Evolutionary conservation across 2,797 vertebrate genomes (phyloP).

Genomic region (Phalloptychus januarius): DNA sequence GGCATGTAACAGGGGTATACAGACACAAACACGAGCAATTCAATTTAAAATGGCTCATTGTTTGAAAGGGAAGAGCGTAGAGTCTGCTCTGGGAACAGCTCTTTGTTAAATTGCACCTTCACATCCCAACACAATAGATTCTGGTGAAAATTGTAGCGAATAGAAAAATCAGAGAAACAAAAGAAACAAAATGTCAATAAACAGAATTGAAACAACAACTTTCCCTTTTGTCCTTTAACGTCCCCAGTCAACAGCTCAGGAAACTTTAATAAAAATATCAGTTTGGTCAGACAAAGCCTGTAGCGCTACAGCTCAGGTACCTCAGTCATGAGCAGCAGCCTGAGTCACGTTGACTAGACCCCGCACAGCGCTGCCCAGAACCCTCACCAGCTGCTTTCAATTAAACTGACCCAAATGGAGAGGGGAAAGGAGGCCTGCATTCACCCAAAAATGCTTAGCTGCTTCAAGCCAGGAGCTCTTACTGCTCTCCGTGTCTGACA

Average conservation of each 20-base stretch:
- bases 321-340: slow-evolving; percentile 33
- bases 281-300: slow-evolving; percentile 46
- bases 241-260: slow-evolving; percentile 22
- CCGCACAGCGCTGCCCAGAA: slow-evolving; percentile 63
- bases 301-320: slow-evolving; percentile 58
- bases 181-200: slow-evolving; percentile 49
- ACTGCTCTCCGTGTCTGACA: slow-evolving; percentile 54
- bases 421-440: slow-evolving; percentile 47
- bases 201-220: slow-evolving; percentile 65
- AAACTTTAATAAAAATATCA: slow-evolving; percentile 46
- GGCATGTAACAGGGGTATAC: slow-evolving; percentile 13
- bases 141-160: slow-evolving; percentile 52
- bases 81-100: slow-evolving; percentile 39
- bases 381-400: slow-evolving; percentile 75
- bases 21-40: slow-evolving; percentile 28
- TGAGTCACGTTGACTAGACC: slow-evolving; percentile 66
- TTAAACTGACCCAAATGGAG: slow-evolving; percentile 65
- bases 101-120: slow-evolving; percentile 61
- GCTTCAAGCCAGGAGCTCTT: slow-evolving; percentile 58
- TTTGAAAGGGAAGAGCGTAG: slow-evolving; percentile 47
- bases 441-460: slow-evolving; percentile 59
- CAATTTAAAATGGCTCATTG: slow-evolving; percentile 43
- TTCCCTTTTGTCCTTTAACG: slow-evolving; percentile 32
- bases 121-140: slow-evolving; percentile 48
- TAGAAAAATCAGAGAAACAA: slow-evolving; percentile 40